Evolutionary conservation across 2,797 vertebrate genomes (phyloP).

Genomic region (Cuniculus paca): DNA sequence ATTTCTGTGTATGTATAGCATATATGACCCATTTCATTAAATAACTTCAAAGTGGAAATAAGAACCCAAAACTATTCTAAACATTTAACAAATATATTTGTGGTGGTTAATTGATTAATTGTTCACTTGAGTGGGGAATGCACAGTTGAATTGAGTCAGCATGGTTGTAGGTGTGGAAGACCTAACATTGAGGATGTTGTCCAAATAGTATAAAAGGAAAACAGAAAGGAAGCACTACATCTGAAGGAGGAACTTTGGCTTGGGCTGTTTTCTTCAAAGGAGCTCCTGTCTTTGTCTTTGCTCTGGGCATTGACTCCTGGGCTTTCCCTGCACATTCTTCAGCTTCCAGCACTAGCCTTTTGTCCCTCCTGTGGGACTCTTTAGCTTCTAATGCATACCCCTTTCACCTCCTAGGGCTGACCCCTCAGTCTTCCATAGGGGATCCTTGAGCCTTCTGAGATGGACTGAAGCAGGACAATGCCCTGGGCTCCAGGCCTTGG

Average conservation of each 20-base stretch:
- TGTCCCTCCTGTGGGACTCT: no score
- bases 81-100: background rate
- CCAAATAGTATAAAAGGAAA: background rate
- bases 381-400: no score
- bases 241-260: no score
- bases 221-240: background rate
- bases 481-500: no score
- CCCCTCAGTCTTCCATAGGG: no score
- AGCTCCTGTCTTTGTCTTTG: no score
- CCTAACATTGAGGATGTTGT: background rate
- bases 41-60: background rate
- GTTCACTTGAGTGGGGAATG: background rate
- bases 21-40: background rate
- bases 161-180: background rate
- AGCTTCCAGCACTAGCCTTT: no score
- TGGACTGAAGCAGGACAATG: no score
- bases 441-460: no score
- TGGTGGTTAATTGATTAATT: background rate
- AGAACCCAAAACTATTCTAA: background rate
- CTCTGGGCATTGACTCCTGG: no score
- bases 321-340: no score
- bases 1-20: background rate
- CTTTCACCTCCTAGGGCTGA: no score
- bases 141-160: background rate
- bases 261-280: background rate